Conservation (phyloP, 2,888 invertebrate genomes). For the Gnatocerus cornutus region DNA sequence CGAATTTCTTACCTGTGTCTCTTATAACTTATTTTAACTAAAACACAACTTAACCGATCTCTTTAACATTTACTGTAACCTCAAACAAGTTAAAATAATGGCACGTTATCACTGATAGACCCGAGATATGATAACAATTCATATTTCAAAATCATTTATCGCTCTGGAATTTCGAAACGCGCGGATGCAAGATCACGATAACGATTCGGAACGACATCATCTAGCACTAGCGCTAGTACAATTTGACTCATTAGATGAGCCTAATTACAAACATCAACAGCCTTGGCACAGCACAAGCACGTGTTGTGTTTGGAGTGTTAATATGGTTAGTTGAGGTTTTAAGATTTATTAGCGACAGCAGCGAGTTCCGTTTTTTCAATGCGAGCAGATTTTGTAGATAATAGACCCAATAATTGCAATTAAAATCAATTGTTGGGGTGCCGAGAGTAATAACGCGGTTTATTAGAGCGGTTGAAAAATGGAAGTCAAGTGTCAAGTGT, state of each 20-base stretch:
- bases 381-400: neutral
- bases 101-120: conserved; percentile 18
- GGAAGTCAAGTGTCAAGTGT: neutral
- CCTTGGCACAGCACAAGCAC: conserved; percentile 1
- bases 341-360: conserved; percentile 6
- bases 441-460: neutral
- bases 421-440: conserved; percentile 4
- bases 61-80: conserved; percentile 5
- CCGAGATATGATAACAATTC: conserved; percentile 24
- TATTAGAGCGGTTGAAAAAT: conserved; percentile 1
- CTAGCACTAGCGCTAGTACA: neutral
- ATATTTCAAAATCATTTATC: neutral
- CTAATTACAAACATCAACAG: conserved; percentile 5
- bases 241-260: neutral
- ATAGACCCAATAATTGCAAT: conserved; percentile 1
- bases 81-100: conserved; percentile 19
- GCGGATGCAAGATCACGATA: neutral
- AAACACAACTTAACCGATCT: neutral
- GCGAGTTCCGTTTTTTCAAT: too few species aligned
- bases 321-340: conserved; percentile 18
- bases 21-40: too few species aligned
- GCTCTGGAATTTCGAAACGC: neutral
- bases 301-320: conserved; percentile 26
- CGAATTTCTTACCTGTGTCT: conserved; percentile 3
- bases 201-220: neutral